These are phyloP conservation scores for Metaphire vulgaris DNA, from an alignment of 1,140 invertebrate species.

Conservation along the genomic window DNA sequence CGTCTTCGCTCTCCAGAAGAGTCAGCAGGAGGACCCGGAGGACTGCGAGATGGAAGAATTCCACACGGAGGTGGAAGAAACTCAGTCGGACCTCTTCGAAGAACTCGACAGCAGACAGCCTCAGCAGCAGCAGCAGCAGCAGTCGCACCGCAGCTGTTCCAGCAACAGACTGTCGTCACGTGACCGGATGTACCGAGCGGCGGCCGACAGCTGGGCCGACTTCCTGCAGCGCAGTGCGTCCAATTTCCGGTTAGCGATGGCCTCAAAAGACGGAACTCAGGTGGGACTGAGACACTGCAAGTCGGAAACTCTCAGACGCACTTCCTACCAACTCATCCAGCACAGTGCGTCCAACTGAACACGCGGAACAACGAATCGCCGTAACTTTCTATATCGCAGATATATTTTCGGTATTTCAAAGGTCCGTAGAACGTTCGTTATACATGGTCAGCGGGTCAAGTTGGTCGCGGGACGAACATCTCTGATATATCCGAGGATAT, in stretches of 20 bases:
- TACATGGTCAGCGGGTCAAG: no score
- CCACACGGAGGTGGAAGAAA: slow-evolving; percentile 38
- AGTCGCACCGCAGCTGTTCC: background rate
- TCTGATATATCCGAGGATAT: no score
- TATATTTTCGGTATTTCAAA: no score
- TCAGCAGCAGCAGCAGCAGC: background rate
- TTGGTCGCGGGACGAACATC: no score
- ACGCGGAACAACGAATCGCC: no score
- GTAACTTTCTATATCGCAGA: no score
- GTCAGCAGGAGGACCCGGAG: slow-evolving; percentile 37
- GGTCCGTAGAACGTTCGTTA: no score
- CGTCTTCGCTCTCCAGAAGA: slow-evolving; percentile 42
- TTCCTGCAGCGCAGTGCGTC: background rate
- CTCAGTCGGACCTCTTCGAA: slow-evolving; percentile 11
- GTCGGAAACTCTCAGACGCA: background rate
- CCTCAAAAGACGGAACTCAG: background rate
- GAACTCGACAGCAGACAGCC: no score
- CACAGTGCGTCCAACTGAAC: background rate
- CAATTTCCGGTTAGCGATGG: background rate
- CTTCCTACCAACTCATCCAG: background rate
- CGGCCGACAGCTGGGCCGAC: background rate
- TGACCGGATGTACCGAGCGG: background rate
- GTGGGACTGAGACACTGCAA: background rate
- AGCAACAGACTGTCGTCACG: background rate
- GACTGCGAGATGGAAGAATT: slow-evolving; percentile 43